Evolutionary conservation across 2,113 vertebrate species (phyloP), one percentile per base, ranked within the genome.

Genomic region (Gasterosteus nipponicus): DNA sequence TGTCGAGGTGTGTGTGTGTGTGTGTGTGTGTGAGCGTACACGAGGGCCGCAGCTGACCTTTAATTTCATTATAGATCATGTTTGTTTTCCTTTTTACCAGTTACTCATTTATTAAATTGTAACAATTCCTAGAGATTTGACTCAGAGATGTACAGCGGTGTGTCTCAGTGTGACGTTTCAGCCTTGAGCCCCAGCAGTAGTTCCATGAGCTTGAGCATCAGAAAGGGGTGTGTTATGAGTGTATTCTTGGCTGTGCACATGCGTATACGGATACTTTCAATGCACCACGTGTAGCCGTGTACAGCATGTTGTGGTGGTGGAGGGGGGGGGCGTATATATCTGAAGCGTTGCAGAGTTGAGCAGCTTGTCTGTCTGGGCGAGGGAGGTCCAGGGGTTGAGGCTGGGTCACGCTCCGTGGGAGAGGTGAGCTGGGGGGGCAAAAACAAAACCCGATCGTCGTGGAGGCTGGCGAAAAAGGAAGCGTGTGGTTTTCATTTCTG

Each of bases 321-420:
- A 31, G 12, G 33, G 1, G 18, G 65, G 69, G 73, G 53, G 57
- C 63, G 39, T 64, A 33, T 53, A 63, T 72, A 63, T 72, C 29
- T 71, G 74, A 49, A 78, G 68, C 65, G 6, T 57, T 2, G 54
- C 2, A 9, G 69, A 56, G 72, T 2, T 18, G 49, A 84, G 86
- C 84, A 73, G 84, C 78, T 82, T 7, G 51, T 54, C 51, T 54
- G 90, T 87, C 87, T 88, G 87, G 63, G 65, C 89, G 80, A 82
- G 59, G 62, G 61, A 78, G 89, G 93, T 93, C 89, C 89, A 89
- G 82, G 87, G 92, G 92, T 94, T 74, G 78, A 73, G 85, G 73
- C 82, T 69, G 89, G 93, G 91, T 93, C 91, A 78, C 31, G 46
- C 87, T 87, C 84, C 75, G 85, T 86, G 87, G 88, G 92, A 86